These are phyloP conservation scores for Gopherus evgoodei DNA, from an alignment of 2,113 vertebrate species.

Conservation along the genomic window DNA sequence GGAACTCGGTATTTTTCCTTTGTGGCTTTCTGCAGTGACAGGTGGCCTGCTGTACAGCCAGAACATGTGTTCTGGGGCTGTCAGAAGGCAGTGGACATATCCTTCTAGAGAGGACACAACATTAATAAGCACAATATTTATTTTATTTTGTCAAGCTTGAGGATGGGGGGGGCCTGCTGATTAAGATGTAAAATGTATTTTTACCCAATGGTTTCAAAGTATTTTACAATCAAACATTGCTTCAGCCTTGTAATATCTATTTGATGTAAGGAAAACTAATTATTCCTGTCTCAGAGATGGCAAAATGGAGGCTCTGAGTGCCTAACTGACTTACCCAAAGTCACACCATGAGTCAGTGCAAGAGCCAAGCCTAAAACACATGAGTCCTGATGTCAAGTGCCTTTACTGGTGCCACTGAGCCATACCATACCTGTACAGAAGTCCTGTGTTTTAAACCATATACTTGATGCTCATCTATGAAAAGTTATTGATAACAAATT, in stretches of 20 bases:
- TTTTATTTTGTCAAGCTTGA: neutral
- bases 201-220: neutral
- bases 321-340: neutral
- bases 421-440: neutral
- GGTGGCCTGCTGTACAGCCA: neutral
- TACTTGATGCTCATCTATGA: neutral
- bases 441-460: neutral
- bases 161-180: neutral
- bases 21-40: neutral
- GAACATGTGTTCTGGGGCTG: neutral
- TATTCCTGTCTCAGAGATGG: rapidly evolving
- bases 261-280: neutral
- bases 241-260: neutral
- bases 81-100: neutral
- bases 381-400: neutral
- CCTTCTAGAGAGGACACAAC: slow-evolving; percentile 8
- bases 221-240: neutral
- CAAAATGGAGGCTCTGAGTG: neutral
- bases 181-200: rapidly evolving
- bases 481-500: neutral
- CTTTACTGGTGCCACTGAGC: neutral
- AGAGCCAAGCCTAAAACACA: neutral
- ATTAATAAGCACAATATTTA: neutral
- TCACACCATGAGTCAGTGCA: neutral
- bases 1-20: neutral